Conservation (phyloP, 2,113 vertebrate genomes). For the Polyodon spathula region DNA sequence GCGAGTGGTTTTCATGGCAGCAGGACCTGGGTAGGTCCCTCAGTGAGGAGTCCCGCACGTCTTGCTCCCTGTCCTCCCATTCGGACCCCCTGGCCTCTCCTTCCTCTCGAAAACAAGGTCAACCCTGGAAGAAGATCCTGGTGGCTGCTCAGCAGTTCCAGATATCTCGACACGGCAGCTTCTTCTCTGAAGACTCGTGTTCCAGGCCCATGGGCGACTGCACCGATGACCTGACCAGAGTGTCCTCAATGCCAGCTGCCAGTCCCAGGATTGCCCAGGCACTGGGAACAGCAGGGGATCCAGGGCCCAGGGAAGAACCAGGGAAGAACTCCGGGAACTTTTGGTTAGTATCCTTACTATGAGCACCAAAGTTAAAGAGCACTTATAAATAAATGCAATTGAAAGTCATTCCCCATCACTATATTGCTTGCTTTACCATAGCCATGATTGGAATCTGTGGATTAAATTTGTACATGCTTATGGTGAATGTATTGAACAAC, state of each 20-base stretch:
- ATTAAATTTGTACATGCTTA: no score
- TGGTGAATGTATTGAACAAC: no score
- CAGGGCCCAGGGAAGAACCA: conserved; percentile 24
- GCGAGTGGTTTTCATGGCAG: conserved; percentile 1
- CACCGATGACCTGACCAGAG: neutral
- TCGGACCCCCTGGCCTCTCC: conserved; percentile 11
- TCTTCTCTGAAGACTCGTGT: conserved; percentile 53
- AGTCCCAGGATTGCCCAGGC: conserved; percentile 14
- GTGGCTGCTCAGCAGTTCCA: conserved; percentile 45
- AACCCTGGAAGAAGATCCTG: conserved; percentile 24
- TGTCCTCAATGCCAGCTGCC: conserved; percentile 20
- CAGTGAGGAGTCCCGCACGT: conserved; percentile 36
- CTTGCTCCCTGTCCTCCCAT: conserved; percentile 14
- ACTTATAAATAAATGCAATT: no score
- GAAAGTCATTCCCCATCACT: no score
- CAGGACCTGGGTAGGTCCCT: conserved; percentile 36
- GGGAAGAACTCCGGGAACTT: conserved; percentile 36
- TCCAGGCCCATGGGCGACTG: conserved; percentile 15
- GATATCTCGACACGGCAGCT: conserved; percentile 46
- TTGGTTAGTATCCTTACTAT: conserved; percentile 41
- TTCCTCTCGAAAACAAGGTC: conserved; percentile 21
- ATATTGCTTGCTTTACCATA: no score
- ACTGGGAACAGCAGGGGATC: conserved; percentile 13
- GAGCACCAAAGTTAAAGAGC: no score
- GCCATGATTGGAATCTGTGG: no score